phyloP scores from a whole-genome alignment of 2,797 vertebrate species.

The Melanotaenia trifasciata region DNA sequence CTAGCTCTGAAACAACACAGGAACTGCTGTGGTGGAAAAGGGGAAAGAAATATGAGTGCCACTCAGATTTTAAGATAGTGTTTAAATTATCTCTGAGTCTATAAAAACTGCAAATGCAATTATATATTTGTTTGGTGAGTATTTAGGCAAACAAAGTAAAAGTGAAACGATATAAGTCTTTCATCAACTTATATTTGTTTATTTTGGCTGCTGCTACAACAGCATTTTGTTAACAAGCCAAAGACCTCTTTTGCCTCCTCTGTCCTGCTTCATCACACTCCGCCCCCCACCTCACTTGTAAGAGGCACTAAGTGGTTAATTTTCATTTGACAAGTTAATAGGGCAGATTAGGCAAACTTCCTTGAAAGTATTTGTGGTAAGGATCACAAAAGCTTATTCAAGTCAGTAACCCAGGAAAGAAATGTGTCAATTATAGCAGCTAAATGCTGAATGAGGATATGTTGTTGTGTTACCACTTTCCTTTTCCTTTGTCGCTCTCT shows the following conservation, averaged over 20 bases:
- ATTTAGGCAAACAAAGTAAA: slow-evolving; percentile 16
- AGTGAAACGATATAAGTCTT: slow-evolving; percentile 17
- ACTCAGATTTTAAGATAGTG: neutral
- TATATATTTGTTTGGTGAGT: slow-evolving; percentile 13
- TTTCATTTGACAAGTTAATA: slow-evolving; percentile 30
- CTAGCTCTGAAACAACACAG: neutral
- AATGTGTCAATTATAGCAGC: neutral
- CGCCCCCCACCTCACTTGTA: slow-evolving; percentile 2
- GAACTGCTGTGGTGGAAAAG: neutral
- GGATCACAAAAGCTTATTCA: neutral
- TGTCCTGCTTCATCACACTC: neutral
- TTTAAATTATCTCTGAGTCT: neutral
- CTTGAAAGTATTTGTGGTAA: slow-evolving; percentile 10
- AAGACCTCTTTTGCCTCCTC: slow-evolving; percentile 11
- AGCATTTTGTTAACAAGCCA: neutral
- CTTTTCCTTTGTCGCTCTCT: slow-evolving; percentile 26
- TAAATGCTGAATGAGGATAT: slow-evolving; percentile 14
- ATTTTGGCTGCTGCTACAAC: slow-evolving; percentile 1
- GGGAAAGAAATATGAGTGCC: neutral
- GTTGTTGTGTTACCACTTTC: slow-evolving; percentile 38
- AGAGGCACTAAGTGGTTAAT: slow-evolving; percentile 18
- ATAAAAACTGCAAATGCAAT: neutral
- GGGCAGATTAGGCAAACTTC: slow-evolving; percentile 16
- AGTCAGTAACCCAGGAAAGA: neutral
- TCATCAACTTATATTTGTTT: neutral